Base-by-base conservation (phyloP, 2,888 invertebrate species). In the Pheosia tremula region DNA sequence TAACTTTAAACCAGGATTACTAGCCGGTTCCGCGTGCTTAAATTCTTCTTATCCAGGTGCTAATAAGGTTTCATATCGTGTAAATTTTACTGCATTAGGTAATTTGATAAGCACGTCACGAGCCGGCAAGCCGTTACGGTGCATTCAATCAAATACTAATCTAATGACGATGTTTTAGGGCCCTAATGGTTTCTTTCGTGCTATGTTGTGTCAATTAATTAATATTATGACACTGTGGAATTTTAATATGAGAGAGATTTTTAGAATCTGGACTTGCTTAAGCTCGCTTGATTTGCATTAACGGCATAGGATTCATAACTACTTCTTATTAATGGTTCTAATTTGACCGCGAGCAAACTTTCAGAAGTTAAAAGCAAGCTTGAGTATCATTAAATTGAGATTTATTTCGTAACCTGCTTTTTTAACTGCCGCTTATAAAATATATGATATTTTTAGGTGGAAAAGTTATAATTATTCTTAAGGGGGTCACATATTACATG, bases 91-190 rank as follows among this genome's bases (percentile, higher is more conserved):
- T 59, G 61, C 69, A 64, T 74, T 71, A 69, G 64, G 70, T 76
- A 70, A 77, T 80, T 85, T 78, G 69, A 62, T 68, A 86, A 84
- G 81, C 85, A 68, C 67, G 72, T 75, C 84, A 84, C 81, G 83
- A 63, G 67, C 62, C 66, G 63, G 61, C 37, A 59, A 54, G 67
- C 61, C 64, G 77, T 77, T 75, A 75, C 76, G 70, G 71, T 77
- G 80, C 77, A 84, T 86, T 81, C 80, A 81, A 84, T 87, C 83
- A 75, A 79, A 78, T 78, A 24, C 24, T 1, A 1, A 69, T 74
- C 75, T 85, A 84, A 84, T 85, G 81, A 80, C 72, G 73, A 80
- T 81, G 77, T 81, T 83, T 82, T 78, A 75, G 69, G 63, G 63
- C 72, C 72, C 67, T 66, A 74, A 72, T 72, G 61, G 65, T 75